Evolutionary conservation across 2,113 vertebrate genomes (phyloP), one percentile per base, ranked within the genome.

Genomic region (Amphiprion ocellaris): DNA sequence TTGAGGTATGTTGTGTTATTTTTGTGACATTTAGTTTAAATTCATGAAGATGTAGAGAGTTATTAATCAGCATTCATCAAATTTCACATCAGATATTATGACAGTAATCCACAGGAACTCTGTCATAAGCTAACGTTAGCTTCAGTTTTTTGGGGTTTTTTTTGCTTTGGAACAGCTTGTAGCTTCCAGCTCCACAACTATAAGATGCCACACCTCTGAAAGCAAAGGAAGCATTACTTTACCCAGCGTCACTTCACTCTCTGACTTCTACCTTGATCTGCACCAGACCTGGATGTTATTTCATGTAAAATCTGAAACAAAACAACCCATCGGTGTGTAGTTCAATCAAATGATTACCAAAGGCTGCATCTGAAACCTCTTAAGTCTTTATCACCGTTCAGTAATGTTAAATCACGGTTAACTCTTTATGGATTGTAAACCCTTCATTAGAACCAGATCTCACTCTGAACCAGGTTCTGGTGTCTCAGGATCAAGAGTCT

Each of bases 211-310:
- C 44, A 24, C 16, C 15, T 14, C 19, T 11, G 11, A 58, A 69
- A 79, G 23, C 21, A 66, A 74, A 78, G 21, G 74, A 37, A 74
- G 14, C 56, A 69, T 80, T 74, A 71, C 6, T 81, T 82, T 74
- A 74, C 55, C 63, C 79, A 63, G 19, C 54, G 49, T 81, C 41
- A 50, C 67, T 46, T 6, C 24, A 67, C 15, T 14, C 10, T 33
- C 15, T 54, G 26, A 8, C 39, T 60, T 64, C 1, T 37, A 73
- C 47, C 54, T 44, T 59, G 21, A 77, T 52, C 44, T 39, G 10
- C 81, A 71, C 81, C 67, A 86, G 74, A 82, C 64, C 68, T 61
- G 44, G 55, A 53, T 53, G 24, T 24, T 12, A 47, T 3, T 30
- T 4, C 24, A 44, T 4, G 26, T 23, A 4, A 28, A 69, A 39